Conservation (phyloP, 2,888 invertebrate species). For the Tetheella fluctuosa region DNA sequence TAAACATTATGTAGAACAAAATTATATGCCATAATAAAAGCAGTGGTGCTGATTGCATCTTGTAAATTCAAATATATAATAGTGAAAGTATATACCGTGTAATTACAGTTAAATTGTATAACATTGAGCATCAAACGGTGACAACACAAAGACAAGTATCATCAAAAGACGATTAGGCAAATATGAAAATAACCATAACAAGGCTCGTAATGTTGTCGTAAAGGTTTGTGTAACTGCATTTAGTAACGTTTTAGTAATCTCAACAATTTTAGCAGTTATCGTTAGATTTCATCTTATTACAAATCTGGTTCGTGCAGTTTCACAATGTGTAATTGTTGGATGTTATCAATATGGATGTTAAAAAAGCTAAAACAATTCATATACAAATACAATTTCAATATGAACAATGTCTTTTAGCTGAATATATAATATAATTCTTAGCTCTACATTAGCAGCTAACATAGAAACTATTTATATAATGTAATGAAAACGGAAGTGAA, state of each 20-base stretch:
- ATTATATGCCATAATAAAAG: conserved; percentile 27
- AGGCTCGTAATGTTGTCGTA: conserved; percentile 50
- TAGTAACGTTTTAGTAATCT: conserved; percentile 56
- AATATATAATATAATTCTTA: neutral
- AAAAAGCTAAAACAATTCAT: neutral
- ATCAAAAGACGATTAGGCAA: conserved; percentile 72
- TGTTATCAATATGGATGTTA: conserved; percentile 7
- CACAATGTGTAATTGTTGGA: conserved; percentile 8
- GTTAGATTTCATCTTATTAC: conserved; percentile 26
- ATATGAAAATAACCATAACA: conserved; percentile 61
- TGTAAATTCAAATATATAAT: conserved; percentile 42
- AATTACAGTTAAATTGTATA: conserved; percentile 62
- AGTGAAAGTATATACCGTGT: conserved; percentile 65
- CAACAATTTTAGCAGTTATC: conserved; percentile 32
- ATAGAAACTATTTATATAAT: neutral
- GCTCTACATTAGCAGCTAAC: neutral
- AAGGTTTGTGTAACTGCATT: conserved; percentile 57
- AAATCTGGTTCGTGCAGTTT: conserved; percentile 11
- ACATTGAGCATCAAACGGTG: conserved; percentile 44
- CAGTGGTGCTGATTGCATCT: conserved; percentile 20
- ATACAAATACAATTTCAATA: neutral
- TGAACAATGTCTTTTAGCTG: neutral
- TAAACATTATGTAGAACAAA: conserved; percentile 18
- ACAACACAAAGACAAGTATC: conserved; percentile 59
- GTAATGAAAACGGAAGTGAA: conserved; percentile 1